A percentile compares a stretch with the other conserved stretches of the same genome.
These are phyloP conservation scores for Melitaea athalia DNA, from an alignment of 2,888 invertebrate genomes.

Conservation along the genomic window DNA sequence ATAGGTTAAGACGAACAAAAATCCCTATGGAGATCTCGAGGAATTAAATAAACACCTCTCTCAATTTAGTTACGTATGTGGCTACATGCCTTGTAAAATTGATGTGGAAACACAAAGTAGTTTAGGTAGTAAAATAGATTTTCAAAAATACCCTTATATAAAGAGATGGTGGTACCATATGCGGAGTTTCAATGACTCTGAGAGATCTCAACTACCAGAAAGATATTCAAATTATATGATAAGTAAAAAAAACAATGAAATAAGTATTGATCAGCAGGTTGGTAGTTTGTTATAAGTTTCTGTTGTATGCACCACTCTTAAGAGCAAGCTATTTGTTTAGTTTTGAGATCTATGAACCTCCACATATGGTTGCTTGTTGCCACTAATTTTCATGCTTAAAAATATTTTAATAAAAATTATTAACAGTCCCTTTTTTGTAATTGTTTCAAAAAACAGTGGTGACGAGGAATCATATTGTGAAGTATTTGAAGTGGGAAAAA, in stretches of 20 bases:
- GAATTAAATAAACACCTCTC: constrained; percentile 73
- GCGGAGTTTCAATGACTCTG: constrained; percentile 80
- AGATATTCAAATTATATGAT: constrained; percentile 49
- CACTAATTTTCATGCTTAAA: constrained; percentile 39
- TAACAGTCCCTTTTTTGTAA: constrained; percentile 47
- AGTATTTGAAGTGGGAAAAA: constrained; percentile 46
- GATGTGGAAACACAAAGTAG: constrained; percentile 71
- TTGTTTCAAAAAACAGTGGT: constrained; percentile 59
- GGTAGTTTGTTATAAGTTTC: constrained; percentile 45
- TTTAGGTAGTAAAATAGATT: constrained; percentile 57
- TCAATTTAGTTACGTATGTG: constrained; percentile 81
- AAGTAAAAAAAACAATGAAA: constrained; percentile 51
- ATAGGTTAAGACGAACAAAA: constrained; percentile 57
- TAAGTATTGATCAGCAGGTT: constrained; percentile 61
- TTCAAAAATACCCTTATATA: constrained; percentile 72
- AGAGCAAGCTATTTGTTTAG: constrained; percentile 6
- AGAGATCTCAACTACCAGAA: constrained; percentile 71
- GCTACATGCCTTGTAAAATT: constrained; percentile 77
- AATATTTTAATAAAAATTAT: neutral
- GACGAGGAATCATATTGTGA: constrained; percentile 64
- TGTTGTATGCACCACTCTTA: constrained; percentile 27
- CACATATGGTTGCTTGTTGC: constrained; percentile 71
- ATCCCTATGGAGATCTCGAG: constrained; percentile 53
- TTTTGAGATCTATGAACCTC: constrained; percentile 49
- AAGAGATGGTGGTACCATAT: constrained; percentile 84